Base-by-base conservation (phyloP, 2,888 invertebrate species). In the Ophonus ardosiacus region DNA sequence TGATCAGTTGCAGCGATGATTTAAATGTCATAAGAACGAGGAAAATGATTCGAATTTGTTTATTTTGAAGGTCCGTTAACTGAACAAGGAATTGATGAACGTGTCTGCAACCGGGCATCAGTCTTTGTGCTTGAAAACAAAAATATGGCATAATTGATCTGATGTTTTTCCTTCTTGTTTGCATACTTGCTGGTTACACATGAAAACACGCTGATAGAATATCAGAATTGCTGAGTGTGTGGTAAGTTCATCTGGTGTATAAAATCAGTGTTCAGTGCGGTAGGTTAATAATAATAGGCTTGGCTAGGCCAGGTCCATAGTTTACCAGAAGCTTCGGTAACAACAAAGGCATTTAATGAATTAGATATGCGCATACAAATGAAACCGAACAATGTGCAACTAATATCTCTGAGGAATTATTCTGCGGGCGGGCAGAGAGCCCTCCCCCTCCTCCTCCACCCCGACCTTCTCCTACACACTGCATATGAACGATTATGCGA, bases 321-420 rank as follows among this genome's bases (percentile, higher is more conserved):
- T 68, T 68, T 68, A 68, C 68, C 31, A 68, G 68, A n/a, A 38
- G 68, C n/a, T 0, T 3, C 24, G 78, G 18, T 57, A 78, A 81
- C 15, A 81, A 81, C 81, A 81, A 71, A 68, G 71, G 71, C 56
- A 71, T 81, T 81, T 71, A 81, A 81, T 81, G 68, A 81, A 81
- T 81, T 81, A 65, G 81, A 56, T 81, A 81, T 81, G 81, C 71
- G 81, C 81, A 81, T 71, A 81, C 81, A 81, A 71, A 81, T 81
- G 81, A 68, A 40, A 56, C 57, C 24, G 81, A 71, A 81, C 81
- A 81, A 81, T 81, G 71, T 61, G 68, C 43, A 56, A 68, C 81
- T 81, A 81, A 81, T 81, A 81, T 81, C 81, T 51, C 71, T 5
- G 15, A 56, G 71, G 57, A 81, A 81, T 81, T 68, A 81, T 81